A percentile compares a stretch with the other conserved stretches of the same genome.
These are phyloP conservation scores for Melanophora roralis DNA, from an alignment of 2,888 invertebrate species.

Conservation along the genomic window DNA sequence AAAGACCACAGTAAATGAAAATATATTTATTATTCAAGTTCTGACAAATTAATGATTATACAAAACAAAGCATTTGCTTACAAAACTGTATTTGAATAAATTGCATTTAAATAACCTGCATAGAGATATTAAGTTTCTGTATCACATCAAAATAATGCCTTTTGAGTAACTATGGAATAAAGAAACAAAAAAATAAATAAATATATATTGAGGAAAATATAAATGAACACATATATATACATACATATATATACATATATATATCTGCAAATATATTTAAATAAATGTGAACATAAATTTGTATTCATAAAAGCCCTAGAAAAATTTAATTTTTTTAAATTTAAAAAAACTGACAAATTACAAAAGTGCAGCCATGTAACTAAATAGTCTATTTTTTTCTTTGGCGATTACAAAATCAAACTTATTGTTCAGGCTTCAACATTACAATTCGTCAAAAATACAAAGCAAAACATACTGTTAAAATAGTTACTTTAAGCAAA, in stretches of 20 bases:
- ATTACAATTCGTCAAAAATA: constrained; percentile 23
- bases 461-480: not conserved
- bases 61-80: not conserved
- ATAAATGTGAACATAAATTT: not conserved
- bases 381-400: too few species aligned
- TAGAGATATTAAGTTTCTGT: not conserved
- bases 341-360: not conserved
- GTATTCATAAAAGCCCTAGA: not conserved
- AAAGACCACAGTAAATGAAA: constrained; percentile 27
- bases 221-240: too few species aligned
- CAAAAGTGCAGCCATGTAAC: too few species aligned
- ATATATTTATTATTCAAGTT: constrained; percentile 38
- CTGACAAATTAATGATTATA: not conserved
- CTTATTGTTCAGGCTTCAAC: constrained; percentile 28
- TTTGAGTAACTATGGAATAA: constrained; percentile 23
- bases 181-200: not conserved
- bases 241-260: too few species aligned
- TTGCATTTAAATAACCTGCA: not conserved
- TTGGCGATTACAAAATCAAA: not conserved
- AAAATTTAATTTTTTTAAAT: constrained; percentile 6
- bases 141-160: not conserved
- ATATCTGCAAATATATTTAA: too few species aligned
- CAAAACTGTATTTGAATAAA: too few species aligned
- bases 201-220: too few species aligned
- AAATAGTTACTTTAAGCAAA: too few species aligned